Evolutionary conservation across 2,797 vertebrate genomes (phyloP).

Genomic region (Kryptolebias ocellatus): DNA sequence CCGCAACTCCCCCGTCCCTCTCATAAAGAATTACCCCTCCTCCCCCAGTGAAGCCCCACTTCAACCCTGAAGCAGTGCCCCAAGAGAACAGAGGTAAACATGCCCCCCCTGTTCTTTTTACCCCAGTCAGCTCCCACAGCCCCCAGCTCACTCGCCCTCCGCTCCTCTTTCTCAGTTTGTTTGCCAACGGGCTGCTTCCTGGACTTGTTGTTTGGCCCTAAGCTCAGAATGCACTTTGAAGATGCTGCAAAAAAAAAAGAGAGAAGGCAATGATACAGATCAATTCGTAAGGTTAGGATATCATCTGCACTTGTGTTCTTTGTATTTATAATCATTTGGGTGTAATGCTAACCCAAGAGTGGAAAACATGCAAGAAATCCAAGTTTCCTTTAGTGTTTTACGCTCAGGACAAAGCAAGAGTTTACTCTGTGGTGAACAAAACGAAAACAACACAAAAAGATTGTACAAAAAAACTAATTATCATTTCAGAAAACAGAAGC

Average conservation of each 20-base stretch:
- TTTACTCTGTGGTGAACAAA: neutral
- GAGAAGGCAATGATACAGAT: constrained; percentile 26
- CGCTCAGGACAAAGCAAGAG: neutral
- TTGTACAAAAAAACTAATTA: neutral
- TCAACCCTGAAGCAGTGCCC: constrained; percentile 57
- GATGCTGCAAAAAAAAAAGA: constrained; percentile 30
- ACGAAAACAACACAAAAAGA: neutral
- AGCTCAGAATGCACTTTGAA: constrained; percentile 50
- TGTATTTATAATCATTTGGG: constrained; percentile 16
- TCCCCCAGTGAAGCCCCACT: constrained; percentile 19
- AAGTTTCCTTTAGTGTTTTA: neutral
- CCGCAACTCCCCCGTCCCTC: constrained; percentile 33
- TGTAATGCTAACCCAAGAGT: neutral
- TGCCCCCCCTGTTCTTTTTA: constrained; percentile 39
- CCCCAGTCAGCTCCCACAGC: constrained; percentile 36
- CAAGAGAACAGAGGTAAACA: constrained; percentile 76
- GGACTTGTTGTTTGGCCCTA: constrained; percentile 50
- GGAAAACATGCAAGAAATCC: neutral
- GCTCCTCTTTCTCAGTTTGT: constrained; percentile 30
- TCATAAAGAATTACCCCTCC: constrained; percentile 29
- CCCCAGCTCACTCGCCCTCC: constrained; percentile 18
- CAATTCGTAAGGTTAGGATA: constrained; percentile 39
- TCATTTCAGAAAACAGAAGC: no score
- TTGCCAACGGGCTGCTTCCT: constrained; percentile 57
- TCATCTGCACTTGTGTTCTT: constrained; percentile 30